These are phyloP conservation scores for Melinaea marsaeus DNA, from an alignment of 2,888 invertebrate genomes.

Conservation along the genomic window DNA sequence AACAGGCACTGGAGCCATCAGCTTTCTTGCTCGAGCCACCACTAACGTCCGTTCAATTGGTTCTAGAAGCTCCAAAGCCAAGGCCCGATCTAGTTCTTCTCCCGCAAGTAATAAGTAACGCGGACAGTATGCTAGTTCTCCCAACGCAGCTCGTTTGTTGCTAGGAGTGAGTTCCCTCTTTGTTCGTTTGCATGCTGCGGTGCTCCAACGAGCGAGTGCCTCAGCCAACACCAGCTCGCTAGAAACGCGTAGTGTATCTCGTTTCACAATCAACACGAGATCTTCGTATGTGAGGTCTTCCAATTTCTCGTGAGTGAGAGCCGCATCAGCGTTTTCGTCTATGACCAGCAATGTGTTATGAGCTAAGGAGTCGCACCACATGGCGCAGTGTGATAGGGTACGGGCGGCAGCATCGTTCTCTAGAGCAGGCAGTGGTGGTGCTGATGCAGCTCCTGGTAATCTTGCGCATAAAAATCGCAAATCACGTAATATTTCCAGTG, in stretches of 20 bases:
- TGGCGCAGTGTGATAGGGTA: conserved; percentile 65
- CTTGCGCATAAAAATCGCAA: conserved; percentile 70
- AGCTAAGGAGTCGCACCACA: conserved; percentile 80
- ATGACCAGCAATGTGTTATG: conserved; percentile 80
- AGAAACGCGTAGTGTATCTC: conserved; percentile 82
- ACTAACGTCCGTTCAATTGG: conserved; percentile 70
- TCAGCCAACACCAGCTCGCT: conserved; percentile 80
- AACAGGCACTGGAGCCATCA: conserved; percentile 67
- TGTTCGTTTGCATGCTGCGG: conserved; percentile 65
- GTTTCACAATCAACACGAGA: conserved; percentile 79
- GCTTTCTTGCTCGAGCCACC: conserved; percentile 59
- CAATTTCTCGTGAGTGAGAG: conserved; percentile 60
- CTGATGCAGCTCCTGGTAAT: conserved; percentile 67
- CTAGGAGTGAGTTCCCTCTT: conserved; percentile 66
- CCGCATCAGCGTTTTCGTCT: conserved; percentile 66
- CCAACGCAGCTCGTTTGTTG: conserved; percentile 68
- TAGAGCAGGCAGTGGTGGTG: conserved; percentile 69
- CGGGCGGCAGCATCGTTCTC: conserved; percentile 59
- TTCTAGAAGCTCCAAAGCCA: conserved; percentile 63
- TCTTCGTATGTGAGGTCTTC: conserved; percentile 81
- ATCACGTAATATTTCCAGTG: conserved; percentile 80
- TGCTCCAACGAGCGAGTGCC: conserved; percentile 78
- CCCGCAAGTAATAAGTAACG: conserved; percentile 82
- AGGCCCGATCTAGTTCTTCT: conserved; percentile 80
- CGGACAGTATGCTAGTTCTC: conserved; percentile 78